Base-by-base conservation (phyloP, 2,888 invertebrate genomes). In the Lycia hirtaria region DNA sequence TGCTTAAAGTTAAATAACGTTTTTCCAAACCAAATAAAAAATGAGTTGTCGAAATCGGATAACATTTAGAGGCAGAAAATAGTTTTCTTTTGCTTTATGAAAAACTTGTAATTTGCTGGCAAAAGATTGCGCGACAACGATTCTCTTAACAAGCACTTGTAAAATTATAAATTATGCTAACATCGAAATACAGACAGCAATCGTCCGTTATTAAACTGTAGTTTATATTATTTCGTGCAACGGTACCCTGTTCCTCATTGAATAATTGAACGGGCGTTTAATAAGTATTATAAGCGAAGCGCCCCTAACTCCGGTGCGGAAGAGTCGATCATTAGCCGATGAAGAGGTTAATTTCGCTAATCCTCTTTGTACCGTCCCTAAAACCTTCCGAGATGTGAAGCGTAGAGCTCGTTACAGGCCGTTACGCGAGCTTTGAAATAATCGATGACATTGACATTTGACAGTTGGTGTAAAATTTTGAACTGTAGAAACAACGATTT, bases 271-370 rank as follows among this genome's bases (percentile, higher is more conserved):
- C 43, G 56, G 52, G 53, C 54, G 41, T 64, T 64, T 64, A 62
- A 62, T 66, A 60, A 53, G 60, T 66, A 56, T 62, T 64, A 56
- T 64, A 45, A 57, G 35, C 48, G 64, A 62, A 64, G 58, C 66
- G 59, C 76, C 83, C 85, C 83, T 53, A 26, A 52, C 57, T 43
- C 30, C 57, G 41, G 57, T 49, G 57, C 78, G 81, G 81, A 81
- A 72, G 77, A 84, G 82, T 79, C 85, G 80, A 85, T 88, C 83
- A 85, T 86, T 85, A 83, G 73, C 73, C 73, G 78, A 65, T 83
- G 85, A 85, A 84, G 87, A 87, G 86, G 88, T 86, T 88, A 87
- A 89, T 88, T 85, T 87, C 78, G 80, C 83, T 88, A 88, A 90
- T 86, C 87, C 83, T 76, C 83, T 88, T 88, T 83, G 72, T 73